Base-by-base conservation (phyloP, 2,888 invertebrate species). In the Lochmaea capreae region DNA sequence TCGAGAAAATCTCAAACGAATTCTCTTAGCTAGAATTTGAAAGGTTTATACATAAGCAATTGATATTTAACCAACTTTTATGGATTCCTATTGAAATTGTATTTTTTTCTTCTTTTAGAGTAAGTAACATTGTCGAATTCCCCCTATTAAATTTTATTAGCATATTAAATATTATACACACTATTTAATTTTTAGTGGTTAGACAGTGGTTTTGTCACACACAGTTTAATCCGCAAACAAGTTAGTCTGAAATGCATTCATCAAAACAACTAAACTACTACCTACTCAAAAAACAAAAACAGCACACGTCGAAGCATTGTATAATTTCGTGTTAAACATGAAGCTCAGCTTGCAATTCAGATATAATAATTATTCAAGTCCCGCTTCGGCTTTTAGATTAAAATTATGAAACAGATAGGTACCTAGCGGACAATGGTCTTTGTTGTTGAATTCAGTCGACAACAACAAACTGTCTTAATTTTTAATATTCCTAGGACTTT, bases 371-470 rank as follows among this genome's bases (percentile, higher is more conserved):
- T 57, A 16, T 57, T n/a, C n/a, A 18, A 57, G 12, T 57, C 22
- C 57, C 22, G 18, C 22, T 57, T 57, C 26, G 22, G 58, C 2
- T 5, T 58, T 58, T 58, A 26, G 11, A 26, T 58, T 2, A 12
- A 58, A 58, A 58, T 26, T 58, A 22, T 12, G 22, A 58, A 58
- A 58, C 26, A 26, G 58, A 58, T 58, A 26, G 18, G n/a, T n/a
- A n/a, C n/a, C n/a, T n/a, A 18, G 22, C 22, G 22, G 58, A 58
- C 58, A 58, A 58, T 26, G 58, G 22, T 26, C 58, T 58, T 58
- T 58, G 58, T n/a, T n/a, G n/a, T 58, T 14, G 58, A 14, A 26
- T 58, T 58, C 26, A 58, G 16, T 18, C 18, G 22, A 58, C 58
- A 26, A 22, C 22, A 22, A 22, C 22, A 22, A 22, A 26, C 58